Percentiles rank a stretch among this genome's conserved stretches.
Evolutionary conservation across 2,113 vertebrate species (phyloP).

Genomic region (Geothlypis trichas): DNA sequence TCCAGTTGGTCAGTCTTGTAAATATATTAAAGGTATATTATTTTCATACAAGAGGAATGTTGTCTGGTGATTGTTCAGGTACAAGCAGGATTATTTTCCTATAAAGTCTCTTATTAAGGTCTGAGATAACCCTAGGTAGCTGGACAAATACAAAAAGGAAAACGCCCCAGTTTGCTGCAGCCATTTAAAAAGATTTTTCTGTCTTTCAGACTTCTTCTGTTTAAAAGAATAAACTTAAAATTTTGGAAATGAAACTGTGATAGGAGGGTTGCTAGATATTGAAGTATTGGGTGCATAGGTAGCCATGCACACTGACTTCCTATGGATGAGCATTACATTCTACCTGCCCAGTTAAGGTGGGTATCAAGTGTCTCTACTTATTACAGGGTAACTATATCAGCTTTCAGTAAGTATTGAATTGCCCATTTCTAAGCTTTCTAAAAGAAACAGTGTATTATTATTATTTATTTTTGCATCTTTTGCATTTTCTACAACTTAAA

Average conservation of each 20-base stretch:
- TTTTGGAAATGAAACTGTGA: background rate
- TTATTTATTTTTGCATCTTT: background rate
- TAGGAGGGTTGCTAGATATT: background rate
- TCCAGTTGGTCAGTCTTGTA: conserved; percentile 49
- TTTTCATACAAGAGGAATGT: conserved; percentile 59
- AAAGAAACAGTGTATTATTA: background rate
- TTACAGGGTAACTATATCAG: background rate
- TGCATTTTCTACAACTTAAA: background rate
- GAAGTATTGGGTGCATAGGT: fast-evolving
- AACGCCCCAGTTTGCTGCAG: background rate
- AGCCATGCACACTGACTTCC: background rate
- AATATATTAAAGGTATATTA: conserved; percentile 66
- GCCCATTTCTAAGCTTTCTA: background rate
- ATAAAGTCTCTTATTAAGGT: background rate
- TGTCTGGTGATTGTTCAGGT: conserved; percentile 54
- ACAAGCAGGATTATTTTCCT: background rate
- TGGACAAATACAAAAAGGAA: background rate
- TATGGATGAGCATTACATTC: background rate
- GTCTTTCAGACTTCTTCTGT: background rate
- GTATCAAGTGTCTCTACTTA: background rate
- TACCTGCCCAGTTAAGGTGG: background rate
- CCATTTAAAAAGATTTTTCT: background rate
- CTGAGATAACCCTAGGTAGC: background rate
- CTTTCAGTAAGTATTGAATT: background rate
- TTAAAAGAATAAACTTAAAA: background rate